Evolutionary conservation across 2,797 vertebrate species (phyloP).

Genomic region (Picus viridis): DNA sequence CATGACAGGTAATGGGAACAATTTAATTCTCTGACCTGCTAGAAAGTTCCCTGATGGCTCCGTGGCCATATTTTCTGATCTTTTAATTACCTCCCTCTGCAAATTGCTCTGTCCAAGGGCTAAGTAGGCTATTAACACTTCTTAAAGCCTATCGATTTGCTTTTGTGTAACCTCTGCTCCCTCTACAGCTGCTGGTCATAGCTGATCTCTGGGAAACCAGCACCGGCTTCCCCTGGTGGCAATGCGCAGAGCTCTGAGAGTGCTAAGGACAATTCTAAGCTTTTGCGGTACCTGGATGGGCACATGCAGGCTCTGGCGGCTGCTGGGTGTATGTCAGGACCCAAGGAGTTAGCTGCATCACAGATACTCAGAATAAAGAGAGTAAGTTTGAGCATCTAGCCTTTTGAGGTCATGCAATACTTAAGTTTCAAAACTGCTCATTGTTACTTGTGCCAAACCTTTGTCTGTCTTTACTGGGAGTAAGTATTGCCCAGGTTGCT

Average conservation of each 20-base stretch:
- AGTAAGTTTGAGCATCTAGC: not conserved
- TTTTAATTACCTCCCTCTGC: conserved; percentile 18
- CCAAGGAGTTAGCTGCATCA: not conserved
- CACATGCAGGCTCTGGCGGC: not conserved
- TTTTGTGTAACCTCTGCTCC: not conserved
- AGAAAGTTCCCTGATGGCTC: not conserved
- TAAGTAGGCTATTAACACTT: not conserved
- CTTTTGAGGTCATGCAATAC: rapidly evolving
- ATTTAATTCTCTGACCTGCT: not conserved
- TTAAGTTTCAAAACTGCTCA: not conserved
- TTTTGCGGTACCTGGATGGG: too few relatives aligned
- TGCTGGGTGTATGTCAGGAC: not conserved
- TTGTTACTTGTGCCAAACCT: not conserved
- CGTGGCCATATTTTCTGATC: not conserved
- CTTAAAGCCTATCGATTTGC: not conserved
- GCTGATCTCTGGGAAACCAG: not conserved
- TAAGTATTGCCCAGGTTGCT: not conserved
- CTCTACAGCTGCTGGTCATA: not conserved
- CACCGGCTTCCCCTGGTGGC: not conserved
- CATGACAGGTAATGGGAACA: not conserved
- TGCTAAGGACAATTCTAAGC: not conserved
- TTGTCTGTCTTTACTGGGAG: not conserved
- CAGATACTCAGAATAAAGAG: not conserved
- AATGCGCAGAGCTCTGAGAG: not conserved
- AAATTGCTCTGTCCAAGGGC: not conserved